phyloP scores from a whole-genome alignment of 2,113 vertebrate species.

The Leiothrix lutea region DNA sequence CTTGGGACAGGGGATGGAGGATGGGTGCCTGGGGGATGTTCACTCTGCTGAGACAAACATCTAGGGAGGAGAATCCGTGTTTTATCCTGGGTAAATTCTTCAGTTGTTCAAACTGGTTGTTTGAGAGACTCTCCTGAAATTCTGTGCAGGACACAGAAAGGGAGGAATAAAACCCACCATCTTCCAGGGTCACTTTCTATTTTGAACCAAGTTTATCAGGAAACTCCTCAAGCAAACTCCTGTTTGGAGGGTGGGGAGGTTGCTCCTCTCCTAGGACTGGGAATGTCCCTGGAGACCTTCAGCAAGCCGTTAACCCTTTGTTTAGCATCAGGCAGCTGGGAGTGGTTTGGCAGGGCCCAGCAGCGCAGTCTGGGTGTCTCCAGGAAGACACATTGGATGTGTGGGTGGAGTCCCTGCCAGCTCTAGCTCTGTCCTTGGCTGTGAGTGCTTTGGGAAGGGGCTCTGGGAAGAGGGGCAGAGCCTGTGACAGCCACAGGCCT shows the following conservation, averaged over 20 bases:
- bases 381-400: rapidly evolving
- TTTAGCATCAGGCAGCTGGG: neutral
- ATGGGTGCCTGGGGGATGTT: neutral
- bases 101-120: neutral
- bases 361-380: neutral
- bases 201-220: neutral
- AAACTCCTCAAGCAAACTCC: neutral
- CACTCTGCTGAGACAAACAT: rapidly evolving
- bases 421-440: neutral
- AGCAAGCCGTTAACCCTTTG: neutral
- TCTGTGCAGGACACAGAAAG: neutral
- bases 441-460: neutral
- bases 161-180: neutral
- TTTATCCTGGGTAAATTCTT: neutral
- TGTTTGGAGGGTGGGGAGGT: neutral
- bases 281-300: neutral
- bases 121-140: neutral
- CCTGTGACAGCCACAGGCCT: neutral
- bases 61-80: no score
- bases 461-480: neutral
- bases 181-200: neutral
- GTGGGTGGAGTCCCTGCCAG: neutral
- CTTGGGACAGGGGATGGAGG: neutral
- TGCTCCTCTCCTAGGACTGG: neutral
- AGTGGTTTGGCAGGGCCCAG: neutral